Evolutionary conservation across 2,888 invertebrate genomes (phyloP).

Genomic region (Bruchidius siliquastri): DNA sequence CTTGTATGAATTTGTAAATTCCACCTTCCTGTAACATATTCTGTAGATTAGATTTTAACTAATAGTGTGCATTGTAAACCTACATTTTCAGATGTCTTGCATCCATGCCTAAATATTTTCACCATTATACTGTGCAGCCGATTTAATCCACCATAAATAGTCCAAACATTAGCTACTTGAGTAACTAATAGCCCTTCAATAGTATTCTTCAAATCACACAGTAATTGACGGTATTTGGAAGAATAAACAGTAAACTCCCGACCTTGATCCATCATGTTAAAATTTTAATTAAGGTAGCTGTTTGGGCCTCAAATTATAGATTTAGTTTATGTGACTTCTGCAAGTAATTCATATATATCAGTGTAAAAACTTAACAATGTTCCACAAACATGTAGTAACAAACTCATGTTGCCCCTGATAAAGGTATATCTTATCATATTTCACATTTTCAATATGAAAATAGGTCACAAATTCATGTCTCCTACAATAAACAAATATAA

Average conservation of each 20-base stretch:
- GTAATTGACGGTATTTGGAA: conserved; percentile 49
- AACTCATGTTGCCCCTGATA: too few species aligned
- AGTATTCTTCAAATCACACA: conserved; percentile 52
- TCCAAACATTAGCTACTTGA: conserved; percentile 57
- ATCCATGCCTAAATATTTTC: conserved; percentile 57
- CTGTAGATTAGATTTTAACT: not conserved
- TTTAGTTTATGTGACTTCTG: not conserved
- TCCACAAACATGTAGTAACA: too few species aligned
- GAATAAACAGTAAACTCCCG: conserved; percentile 20
- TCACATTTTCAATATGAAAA: too few species aligned
- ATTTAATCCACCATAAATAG: conserved; percentile 56
- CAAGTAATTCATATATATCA: not conserved
- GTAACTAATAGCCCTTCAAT: conserved; percentile 55
- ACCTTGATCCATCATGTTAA: not conserved
- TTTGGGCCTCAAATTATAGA: too few species aligned
- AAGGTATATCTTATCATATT: too few species aligned
- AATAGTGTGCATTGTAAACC: conserved; percentile 2
- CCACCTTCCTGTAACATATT: conserved; percentile 48
- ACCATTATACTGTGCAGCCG: conserved; percentile 53
- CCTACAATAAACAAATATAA: too few species aligned
- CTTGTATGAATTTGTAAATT: conserved; percentile 56
- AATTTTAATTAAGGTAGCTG: not conserved
- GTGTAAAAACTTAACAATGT: not conserved
- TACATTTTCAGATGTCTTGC: conserved; percentile 29
- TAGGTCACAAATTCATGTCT: too few species aligned